Conservation (phyloP, 2,888 invertebrate genomes). For the Meandrusa payeni region DNA sequence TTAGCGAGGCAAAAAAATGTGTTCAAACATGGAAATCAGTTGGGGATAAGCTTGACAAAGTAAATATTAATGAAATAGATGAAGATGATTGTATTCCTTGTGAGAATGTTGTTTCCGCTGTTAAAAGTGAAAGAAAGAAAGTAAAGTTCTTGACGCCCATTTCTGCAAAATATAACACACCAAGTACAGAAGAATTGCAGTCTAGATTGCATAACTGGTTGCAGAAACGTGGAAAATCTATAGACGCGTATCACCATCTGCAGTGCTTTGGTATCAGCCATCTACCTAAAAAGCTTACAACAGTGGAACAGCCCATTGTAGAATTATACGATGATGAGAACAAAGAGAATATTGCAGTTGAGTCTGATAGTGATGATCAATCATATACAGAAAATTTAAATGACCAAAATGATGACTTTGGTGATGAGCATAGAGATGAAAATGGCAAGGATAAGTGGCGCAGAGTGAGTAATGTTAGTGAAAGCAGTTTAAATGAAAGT, state of each 20-base stretch:
- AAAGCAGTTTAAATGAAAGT: constrained; percentile 54
- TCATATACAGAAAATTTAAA: constrained; percentile 60
- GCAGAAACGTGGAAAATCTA: constrained; percentile 67
- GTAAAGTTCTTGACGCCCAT: constrained; percentile 64
- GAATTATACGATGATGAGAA: constrained; percentile 62
- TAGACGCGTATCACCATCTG: constrained; percentile 72
- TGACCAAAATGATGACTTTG: constrained; percentile 35
- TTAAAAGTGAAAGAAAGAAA: constrained; percentile 67
- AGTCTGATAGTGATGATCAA: constrained; percentile 62
- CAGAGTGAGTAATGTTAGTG: constrained; percentile 47
- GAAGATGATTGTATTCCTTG: constrained; percentile 50
- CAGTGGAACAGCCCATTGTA: constrained; percentile 32
- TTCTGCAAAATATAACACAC: constrained; percentile 52
- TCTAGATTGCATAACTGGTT: constrained; percentile 73
- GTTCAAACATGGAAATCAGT: constrained; percentile 68
- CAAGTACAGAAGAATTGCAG: constrained; percentile 61
- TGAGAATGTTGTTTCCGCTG: constrained; percentile 54
- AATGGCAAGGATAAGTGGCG: constrained; percentile 51
- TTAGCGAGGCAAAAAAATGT: constrained; percentile 56
- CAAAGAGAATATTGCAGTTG: constrained; percentile 73
- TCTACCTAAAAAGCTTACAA: constrained; percentile 36
- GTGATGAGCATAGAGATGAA: constrained; percentile 26
- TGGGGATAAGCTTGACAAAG: constrained; percentile 57
- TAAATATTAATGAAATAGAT: constrained; percentile 47
- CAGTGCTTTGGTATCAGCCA: constrained; percentile 76